Evolutionary conservation across 2,888 invertebrate species (phyloP).

Genomic region (Drosophila kanekoi): DNA sequence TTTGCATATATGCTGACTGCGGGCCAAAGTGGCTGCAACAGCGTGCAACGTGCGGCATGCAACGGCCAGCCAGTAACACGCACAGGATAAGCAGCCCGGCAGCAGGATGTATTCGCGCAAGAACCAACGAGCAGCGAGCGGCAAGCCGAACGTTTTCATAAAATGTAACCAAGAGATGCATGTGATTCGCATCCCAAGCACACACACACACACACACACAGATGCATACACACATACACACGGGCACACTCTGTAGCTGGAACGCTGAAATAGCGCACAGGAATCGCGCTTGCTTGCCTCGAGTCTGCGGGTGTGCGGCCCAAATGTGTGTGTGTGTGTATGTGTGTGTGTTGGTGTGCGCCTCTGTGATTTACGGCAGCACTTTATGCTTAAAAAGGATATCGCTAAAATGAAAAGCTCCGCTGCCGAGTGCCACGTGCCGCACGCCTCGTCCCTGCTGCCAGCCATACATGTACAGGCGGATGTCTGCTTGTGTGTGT

Average conservation of each 20-base stretch:
- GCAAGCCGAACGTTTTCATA: slow-evolving; percentile 74
- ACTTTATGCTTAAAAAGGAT: slow-evolving; percentile 83
- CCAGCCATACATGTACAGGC: slow-evolving; percentile 18
- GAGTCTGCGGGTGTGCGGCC: slow-evolving; percentile 45
- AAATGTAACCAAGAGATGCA: slow-evolving; percentile 82
- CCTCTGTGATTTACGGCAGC: slow-evolving; percentile 82
- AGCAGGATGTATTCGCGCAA: slow-evolving; percentile 69
- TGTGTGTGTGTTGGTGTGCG: slow-evolving; percentile 56
- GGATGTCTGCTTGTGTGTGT: slow-evolving; percentile 30
- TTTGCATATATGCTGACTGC: slow-evolving; percentile 54
- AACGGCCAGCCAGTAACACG: slow-evolving; percentile 53
- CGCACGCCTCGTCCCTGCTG: slow-evolving; percentile 7
- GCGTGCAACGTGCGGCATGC: slow-evolving; percentile 27
- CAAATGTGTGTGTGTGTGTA: slow-evolving; percentile 22
- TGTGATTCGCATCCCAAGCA: slow-evolving; percentile 75
- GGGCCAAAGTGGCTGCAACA: slow-evolving; percentile 63
- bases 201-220: slow-evolving; percentile 32
- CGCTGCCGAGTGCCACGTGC: slow-evolving; percentile 57
- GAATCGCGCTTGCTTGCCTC: slow-evolving; percentile 57
- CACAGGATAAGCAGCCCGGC: slow-evolving; percentile 58
- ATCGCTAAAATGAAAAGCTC: slow-evolving; percentile 82
- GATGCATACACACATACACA: slow-evolving; percentile 15
- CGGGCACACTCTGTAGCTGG: slow-evolving; percentile 26
- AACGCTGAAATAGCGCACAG: slow-evolving; percentile 57
- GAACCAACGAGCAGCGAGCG: slow-evolving; percentile 46